Conservation (phyloP, 1,140 invertebrate genomes). For the Calephelis nemesis region DNA sequence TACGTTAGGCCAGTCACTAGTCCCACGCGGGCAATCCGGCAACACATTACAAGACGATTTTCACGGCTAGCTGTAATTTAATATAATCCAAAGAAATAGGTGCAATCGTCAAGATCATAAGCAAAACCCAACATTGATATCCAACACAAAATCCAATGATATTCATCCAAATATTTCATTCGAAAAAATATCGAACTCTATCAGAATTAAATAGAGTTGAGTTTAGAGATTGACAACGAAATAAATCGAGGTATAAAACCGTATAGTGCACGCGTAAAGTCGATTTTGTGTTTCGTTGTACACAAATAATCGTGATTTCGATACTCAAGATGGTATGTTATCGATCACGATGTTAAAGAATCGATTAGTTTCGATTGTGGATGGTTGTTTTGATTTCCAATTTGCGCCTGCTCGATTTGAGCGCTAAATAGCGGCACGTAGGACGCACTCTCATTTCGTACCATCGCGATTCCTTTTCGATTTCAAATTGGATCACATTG, state of each 20-base stretch:
- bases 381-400: conserved; percentile 78
- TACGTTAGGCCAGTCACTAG: conserved; percentile 46
- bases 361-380: conserved; percentile 73
- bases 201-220: conserved; percentile 10
- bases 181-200: conserved; percentile 9
- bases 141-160: conserved; percentile 22
- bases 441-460: conserved; percentile 50
- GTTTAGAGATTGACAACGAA: conserved; percentile 18
- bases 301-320: conserved; percentile 72
- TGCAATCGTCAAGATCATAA: conserved; percentile 52
- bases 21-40: conserved; percentile 68
- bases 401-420: conserved; percentile 72
- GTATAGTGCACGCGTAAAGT: not conserved
- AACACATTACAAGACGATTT: conserved; percentile 76
- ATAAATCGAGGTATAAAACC: not conserved
- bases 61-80: conserved; percentile 77
- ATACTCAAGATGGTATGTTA: conserved; percentile 67
- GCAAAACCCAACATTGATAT: conserved; percentile 38
- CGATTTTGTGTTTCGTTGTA: conserved; percentile 31
- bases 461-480: conserved; percentile 59
- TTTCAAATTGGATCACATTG: conserved; percentile 43
- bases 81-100: conserved; percentile 78
- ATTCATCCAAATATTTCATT: not conserved
- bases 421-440: conserved; percentile 76
- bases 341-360: conserved; percentile 74